These are phyloP conservation scores for Choloepus didactylus DNA, from an alignment of 2,797 vertebrate species.

Conservation along the genomic window DNA sequence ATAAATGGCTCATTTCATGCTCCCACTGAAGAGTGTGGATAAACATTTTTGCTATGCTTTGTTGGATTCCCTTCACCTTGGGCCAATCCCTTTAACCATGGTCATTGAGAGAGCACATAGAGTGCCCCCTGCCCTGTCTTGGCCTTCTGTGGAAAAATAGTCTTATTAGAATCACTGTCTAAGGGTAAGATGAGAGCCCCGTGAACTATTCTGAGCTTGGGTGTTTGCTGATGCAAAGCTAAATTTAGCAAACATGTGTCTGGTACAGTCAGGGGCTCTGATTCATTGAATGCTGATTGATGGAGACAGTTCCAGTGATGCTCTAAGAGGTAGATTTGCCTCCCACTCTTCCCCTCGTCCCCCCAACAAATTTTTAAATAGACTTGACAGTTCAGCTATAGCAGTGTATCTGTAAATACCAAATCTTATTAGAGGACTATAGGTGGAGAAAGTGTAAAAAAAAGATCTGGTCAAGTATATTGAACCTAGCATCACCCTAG, in stretches of 20 bases:
- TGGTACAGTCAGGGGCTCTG: conserved; percentile 43
- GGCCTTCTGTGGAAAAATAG: not conserved
- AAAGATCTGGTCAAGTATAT: not conserved
- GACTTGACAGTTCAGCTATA: not conserved
- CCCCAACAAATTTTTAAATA: not conserved
- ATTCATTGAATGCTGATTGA: conserved; percentile 55
- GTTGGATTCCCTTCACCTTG: not conserved
- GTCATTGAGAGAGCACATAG: not conserved
- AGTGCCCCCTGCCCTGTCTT: not conserved
- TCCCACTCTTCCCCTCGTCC: not conserved
- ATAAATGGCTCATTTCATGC: not conserved
- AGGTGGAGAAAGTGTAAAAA: not conserved
- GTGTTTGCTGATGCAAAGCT: conserved; percentile 56
- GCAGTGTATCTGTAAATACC: not conserved
- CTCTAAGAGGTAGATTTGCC: not conserved
- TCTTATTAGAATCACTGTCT: conserved; percentile 60
- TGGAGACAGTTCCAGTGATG: conserved; percentile 18
- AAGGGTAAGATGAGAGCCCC: conserved; percentile 58
- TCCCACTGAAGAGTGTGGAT: not conserved
- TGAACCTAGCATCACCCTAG: not conserved
- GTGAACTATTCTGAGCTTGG: conserved; percentile 53
- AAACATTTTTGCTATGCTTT: not conserved
- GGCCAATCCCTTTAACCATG: not conserved
- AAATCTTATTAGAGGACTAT: not conserved
- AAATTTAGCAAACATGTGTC: conserved; percentile 63